phyloP scores from a whole-genome alignment of 2,113 vertebrate genomes.

The Xiphophorus hellerii region DNA sequence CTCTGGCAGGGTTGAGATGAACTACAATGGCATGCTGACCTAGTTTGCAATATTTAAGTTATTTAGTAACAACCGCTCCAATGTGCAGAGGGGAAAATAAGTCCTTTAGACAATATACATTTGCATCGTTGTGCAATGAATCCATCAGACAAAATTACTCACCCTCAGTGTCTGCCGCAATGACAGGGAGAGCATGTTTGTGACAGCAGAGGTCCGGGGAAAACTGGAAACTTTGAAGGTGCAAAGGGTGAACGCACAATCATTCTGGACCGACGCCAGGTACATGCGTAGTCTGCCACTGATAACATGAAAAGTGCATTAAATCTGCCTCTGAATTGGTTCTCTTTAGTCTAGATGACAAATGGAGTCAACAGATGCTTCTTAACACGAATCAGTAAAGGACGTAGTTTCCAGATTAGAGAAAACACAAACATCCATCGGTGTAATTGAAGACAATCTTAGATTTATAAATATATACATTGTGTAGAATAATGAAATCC shows the following conservation, averaged over 20 bases:
- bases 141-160: constrained; percentile 30
- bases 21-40: constrained; percentile 23
- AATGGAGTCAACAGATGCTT: not conserved
- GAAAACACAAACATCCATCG: constrained; percentile 7
- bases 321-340: constrained; percentile 22
- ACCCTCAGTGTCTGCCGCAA: constrained; percentile 46
- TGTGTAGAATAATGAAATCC: constrained; percentile 12
- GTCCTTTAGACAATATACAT: not conserved
- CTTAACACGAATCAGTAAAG: constrained; percentile 5
- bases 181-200: constrained; percentile 53
- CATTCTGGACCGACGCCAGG: constrained; percentile 18
- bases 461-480: constrained; percentile 14
- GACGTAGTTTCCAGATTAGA: not conserved
- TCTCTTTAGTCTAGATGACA: constrained; percentile 12
- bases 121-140: not conserved
- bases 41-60: constrained; percentile 19
- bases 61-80: constrained; percentile 9
- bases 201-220: constrained; percentile 23
- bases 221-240: constrained; percentile 42
- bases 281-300: constrained; percentile 35
- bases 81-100: not conserved
- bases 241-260: constrained; percentile 48
- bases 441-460: constrained; percentile 1
- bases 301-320: constrained; percentile 23
- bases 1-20: constrained; percentile 14